Percentiles rank a stretch among this genome's conserved stretches.
Conservation (phyloP, 2,888 invertebrate genomes). For the Morinoia aosen region DNA sequence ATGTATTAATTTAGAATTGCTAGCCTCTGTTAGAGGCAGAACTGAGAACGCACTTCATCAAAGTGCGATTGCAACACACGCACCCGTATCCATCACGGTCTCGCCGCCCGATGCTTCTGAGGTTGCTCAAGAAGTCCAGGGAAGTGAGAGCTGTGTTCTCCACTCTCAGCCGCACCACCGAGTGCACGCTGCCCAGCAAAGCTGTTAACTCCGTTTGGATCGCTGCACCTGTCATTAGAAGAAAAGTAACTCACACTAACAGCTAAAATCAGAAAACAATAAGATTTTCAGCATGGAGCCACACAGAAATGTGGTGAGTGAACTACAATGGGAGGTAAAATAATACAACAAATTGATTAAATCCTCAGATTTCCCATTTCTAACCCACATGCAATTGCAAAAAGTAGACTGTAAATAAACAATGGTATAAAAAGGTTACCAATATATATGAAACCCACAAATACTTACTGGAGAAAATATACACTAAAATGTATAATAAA, state of each 20-base stretch:
- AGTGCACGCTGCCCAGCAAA: neutral
- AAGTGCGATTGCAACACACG: neutral
- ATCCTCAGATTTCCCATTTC: no score
- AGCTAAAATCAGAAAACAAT: neutral
- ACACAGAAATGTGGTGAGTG: no score
- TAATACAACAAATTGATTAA: no score
- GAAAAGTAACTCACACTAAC: neutral
- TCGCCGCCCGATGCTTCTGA: neutral
- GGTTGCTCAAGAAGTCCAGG: conserved; percentile 2
- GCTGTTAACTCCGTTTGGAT: neutral
- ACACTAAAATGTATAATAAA: no score
- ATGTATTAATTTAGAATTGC: neutral
- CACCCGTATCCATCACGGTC: neutral
- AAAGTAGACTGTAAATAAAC: no score
- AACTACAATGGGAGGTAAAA: no score
- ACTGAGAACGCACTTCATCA: neutral
- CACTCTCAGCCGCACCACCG: neutral
- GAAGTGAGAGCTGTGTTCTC: neutral
- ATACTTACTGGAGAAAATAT: no score
- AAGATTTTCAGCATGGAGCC: neutral
- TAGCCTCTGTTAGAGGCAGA: neutral
- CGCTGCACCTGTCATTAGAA: neutral
- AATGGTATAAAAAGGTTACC: no score
- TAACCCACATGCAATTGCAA: no score
- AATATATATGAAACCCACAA: no score